Evolutionary conservation across 2,797 vertebrate genomes (phyloP).

Genomic region (Paedocypris micromegethes): DNA sequence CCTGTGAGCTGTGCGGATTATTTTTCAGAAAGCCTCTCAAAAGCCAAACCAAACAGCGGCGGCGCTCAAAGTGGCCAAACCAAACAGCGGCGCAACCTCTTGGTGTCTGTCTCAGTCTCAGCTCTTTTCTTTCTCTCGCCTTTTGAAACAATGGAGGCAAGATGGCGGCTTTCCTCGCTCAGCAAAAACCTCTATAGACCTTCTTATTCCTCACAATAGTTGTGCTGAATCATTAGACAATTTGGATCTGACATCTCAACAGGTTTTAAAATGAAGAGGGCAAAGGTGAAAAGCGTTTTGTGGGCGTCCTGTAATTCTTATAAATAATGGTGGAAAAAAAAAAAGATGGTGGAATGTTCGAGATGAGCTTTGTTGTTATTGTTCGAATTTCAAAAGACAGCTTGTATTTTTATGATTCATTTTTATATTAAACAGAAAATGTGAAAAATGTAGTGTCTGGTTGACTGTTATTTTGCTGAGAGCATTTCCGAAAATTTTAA

Average conservation of each 20-base stretch:
- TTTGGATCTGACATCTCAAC: conserved; percentile 18
- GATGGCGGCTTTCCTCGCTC: conserved; percentile 25
- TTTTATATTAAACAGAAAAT: too few species aligned
- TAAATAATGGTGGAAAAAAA: too few species aligned
- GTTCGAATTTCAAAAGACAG: too few species aligned
- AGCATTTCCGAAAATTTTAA: too few species aligned
- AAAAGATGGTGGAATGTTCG: too few species aligned
- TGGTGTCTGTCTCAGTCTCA: conserved; percentile 30
- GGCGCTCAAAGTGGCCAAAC: conserved; percentile 21
- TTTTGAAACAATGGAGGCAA: conserved; percentile 30
- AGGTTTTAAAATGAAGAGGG: conserved; percentile 13
- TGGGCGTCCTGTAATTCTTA: too few species aligned
- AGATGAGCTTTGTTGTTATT: too few species aligned
- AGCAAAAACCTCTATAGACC: conserved; percentile 34
- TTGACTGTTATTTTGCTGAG: too few species aligned
- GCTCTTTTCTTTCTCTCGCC: conserved; percentile 8
- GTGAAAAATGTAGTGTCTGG: too few species aligned
- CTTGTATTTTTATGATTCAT: too few species aligned
- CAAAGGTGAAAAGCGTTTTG: conserved; percentile 1
- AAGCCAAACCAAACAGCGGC: conserved; percentile 35
- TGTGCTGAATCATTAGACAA: conserved; percentile 31
- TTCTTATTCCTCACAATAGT: conserved; percentile 28
- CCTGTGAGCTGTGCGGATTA: conserved; percentile 28
- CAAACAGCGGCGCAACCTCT: conserved; percentile 27
- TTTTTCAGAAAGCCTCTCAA: conserved; percentile 28